These are phyloP conservation scores for Augiades crinisus DNA, from an alignment of 2,888 invertebrate species.

Conservation along the genomic window DNA sequence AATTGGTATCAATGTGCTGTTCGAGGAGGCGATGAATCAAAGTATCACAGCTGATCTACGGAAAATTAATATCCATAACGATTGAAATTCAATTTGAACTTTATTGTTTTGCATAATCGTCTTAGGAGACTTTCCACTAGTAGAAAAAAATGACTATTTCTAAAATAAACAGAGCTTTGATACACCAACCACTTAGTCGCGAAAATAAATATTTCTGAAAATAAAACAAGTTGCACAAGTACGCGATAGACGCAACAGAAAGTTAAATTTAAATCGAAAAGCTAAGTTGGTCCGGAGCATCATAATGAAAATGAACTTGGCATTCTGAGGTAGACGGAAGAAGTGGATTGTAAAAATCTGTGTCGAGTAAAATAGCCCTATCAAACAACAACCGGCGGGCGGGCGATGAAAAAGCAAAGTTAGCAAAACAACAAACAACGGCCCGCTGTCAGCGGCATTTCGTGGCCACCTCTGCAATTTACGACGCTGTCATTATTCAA, in stretches of 20 bases:
- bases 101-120: too few relatives aligned
- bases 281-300: slow-evolving; percentile 19
- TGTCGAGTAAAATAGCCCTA: slow-evolving; percentile 49
- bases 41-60: background rate
- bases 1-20: slow-evolving; percentile 40
- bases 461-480: slow-evolving; percentile 66
- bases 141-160: background rate
- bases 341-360: slow-evolving; percentile 30
- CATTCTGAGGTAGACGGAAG: slow-evolving; percentile 22
- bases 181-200: background rate
- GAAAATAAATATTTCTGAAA: background rate
- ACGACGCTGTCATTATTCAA: slow-evolving; percentile 69
- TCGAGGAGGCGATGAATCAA: background rate
- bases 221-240: background rate
- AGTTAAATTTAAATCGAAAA: slow-evolving; percentile 23
- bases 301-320: slow-evolving; percentile 27
- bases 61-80: background rate
- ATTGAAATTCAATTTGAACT: too few relatives aligned
- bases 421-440: slow-evolving; percentile 63
- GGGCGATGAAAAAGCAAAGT: slow-evolving; percentile 64
- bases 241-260: background rate
- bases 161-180: background rate
- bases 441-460: slow-evolving; percentile 55
- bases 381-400: slow-evolving; percentile 55
- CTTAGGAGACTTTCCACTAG: too few relatives aligned